phyloP scores from a whole-genome alignment of 2,888 invertebrate genomes.

The Mimumesa dahlbomi region DNA sequence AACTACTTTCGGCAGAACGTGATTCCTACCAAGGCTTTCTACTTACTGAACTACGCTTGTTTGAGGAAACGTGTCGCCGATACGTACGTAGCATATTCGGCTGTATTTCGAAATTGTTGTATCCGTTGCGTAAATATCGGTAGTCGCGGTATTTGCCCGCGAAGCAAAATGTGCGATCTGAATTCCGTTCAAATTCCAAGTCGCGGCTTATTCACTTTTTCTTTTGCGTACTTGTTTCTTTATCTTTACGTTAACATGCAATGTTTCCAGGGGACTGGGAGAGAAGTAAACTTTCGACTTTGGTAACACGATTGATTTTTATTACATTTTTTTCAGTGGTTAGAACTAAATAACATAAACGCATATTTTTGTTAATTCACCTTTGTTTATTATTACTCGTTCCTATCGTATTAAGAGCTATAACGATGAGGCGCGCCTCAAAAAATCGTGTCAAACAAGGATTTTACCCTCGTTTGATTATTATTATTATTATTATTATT shows the following conservation, averaged over 20 bases:
- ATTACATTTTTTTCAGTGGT: conserved; percentile 74
- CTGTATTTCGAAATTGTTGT: conserved; percentile 46
- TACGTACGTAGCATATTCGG: too few relatives aligned
- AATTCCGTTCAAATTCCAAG: conserved; percentile 10
- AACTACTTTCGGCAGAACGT: too few relatives aligned
- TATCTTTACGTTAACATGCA: neutral
- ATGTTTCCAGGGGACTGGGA: neutral
- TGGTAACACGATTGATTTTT: conserved; percentile 78
- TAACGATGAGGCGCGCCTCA: conserved; percentile 74
- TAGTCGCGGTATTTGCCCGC: conserved; percentile 31
- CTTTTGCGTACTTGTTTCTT: too few relatives aligned
- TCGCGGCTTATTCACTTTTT: too few relatives aligned
- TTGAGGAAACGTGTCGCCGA: too few relatives aligned
- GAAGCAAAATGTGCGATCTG: conserved; percentile 35
- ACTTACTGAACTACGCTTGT: too few relatives aligned
- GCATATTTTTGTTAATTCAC: conserved; percentile 74
- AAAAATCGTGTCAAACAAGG: conserved; percentile 54
- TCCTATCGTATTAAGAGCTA: conserved; percentile 76
- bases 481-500: too few relatives aligned
- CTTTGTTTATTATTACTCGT: conserved; percentile 73
- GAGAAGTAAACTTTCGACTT: conserved; percentile 48
- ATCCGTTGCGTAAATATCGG: conserved; percentile 34
- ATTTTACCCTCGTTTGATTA: too few relatives aligned
- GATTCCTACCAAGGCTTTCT: too few relatives aligned
- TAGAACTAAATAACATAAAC: conserved; percentile 80